Evolutionary conservation across 2,113 vertebrate genomes (phyloP), one percentile per base, ranked within the genome.

Genomic region (Cynoglossus semilaevis): DNA sequence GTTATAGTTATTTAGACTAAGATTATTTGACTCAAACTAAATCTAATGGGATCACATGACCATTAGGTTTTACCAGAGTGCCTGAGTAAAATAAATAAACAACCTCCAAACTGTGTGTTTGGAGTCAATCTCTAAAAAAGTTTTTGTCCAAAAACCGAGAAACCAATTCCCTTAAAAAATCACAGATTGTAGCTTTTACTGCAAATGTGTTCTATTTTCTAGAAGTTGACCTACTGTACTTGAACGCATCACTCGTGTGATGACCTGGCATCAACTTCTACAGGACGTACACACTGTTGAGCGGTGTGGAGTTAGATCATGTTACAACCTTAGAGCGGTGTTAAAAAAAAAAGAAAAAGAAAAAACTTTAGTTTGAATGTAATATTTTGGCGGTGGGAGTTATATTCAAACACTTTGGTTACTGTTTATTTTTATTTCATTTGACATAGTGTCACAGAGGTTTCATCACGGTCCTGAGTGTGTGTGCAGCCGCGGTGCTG

Each of bases 401-500:
- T 46, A n/a, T 45, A 54, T 53, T 4, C 1, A 59, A 67, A 54
- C 47, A 48, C 1, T 44, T 43, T 1, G 63, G 9, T 8, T 18
- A 41, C 51, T 29, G 14, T 18, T 51, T 57, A 53, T 2, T 17
- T 72, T 67, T 62, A 45, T 36, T 22, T 43, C 2, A 41, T 58
- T 74, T 51, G 46, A 15, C 36, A 37, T 15, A 11, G 50, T 72
- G 43, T 68, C 14, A 60, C 44, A 64, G 78, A 72, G 56, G 53
- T 75, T 67, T 72, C 51, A 37, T 55, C 43, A 22, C 22, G 11
- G 8, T 47, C 69, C 29, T n/a, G n/a, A n/a, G n/a, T 1, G 3
- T 34, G 18, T 48, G 37, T 40, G 55, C 44, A 15, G 41, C 40
- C 52, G 45, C n/a, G n/a, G n/a, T 9, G 8, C 29, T 74, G 49